Evolutionary conservation across 2,113 vertebrate species (phyloP).

Genomic region (Arvicanthis niloticus): DNA sequence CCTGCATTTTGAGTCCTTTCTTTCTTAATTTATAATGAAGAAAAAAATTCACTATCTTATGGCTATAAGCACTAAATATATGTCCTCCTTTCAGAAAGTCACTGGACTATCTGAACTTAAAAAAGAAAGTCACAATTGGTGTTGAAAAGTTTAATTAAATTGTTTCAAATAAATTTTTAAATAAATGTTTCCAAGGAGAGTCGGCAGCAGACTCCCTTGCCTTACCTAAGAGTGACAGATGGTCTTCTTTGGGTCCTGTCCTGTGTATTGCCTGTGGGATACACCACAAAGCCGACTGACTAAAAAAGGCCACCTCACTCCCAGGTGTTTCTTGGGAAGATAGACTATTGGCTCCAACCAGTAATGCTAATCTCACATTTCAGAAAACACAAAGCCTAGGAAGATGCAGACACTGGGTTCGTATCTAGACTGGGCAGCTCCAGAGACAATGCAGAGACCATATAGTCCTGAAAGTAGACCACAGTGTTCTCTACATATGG

Average conservation of each 20-base stretch:
- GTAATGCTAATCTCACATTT: background rate
- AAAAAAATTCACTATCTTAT: background rate
- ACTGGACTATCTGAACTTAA: background rate
- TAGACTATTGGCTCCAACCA: background rate
- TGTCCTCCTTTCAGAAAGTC: background rate
- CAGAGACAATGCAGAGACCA: no score
- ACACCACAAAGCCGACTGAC: background rate
- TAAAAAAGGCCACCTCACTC: slow-evolving; percentile 34
- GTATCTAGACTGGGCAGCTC: background rate
- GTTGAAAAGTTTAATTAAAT: slow-evolving; percentile 12
- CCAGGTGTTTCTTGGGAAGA: background rate
- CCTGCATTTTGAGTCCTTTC: background rate
- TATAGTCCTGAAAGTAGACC: background rate
- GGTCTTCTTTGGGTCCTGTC: background rate
- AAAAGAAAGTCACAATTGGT: background rate
- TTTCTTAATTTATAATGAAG: background rate
- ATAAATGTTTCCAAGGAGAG: slow-evolving; percentile 2
- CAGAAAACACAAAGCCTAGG: background rate
- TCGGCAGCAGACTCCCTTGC: slow-evolving; percentile 27
- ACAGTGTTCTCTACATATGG: background rate
- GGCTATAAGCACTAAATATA: background rate
- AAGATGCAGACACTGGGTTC: background rate
- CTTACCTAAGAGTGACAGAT: background rate
- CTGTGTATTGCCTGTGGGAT: background rate
- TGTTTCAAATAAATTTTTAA: slow-evolving; percentile 21